Evolutionary conservation across 2,113 vertebrate species (phyloP).

Genomic region (Amphilophus citrinellus): DNA sequence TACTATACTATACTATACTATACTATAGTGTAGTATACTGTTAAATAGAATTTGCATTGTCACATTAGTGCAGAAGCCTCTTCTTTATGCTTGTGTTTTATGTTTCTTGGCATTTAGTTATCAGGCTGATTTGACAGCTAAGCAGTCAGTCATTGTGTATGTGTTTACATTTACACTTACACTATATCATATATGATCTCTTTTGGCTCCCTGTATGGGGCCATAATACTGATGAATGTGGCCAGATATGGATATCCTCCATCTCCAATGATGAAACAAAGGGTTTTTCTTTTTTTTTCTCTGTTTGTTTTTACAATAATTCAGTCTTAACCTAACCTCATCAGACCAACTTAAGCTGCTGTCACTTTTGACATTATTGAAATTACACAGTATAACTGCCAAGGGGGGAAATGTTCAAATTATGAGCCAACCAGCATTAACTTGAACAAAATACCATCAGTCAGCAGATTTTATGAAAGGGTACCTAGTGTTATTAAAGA

Average conservation of each 20-base stretch:
- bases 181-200: neutral
- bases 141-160: neutral
- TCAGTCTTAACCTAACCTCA: neutral
- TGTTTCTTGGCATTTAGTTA: neutral
- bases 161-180: neutral
- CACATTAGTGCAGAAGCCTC: neutral
- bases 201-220: neutral
- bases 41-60: neutral
- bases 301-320: neutral
- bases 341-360: neutral
- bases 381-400: neutral
- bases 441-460: constrained; percentile 12
- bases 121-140: neutral
- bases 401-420: neutral
- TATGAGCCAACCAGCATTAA: neutral
- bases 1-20: too few species aligned
- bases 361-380: constrained; percentile 9
- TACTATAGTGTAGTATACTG: too few species aligned
- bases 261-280: neutral
- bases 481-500: constrained; percentile 7
- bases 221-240: neutral
- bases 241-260: neutral
- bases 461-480: constrained; percentile 6
- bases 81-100: neutral
- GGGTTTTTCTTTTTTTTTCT: too few species aligned